Conservation (phyloP, 2,113 vertebrate genomes). For the Hydrolagus affinis region DNA sequence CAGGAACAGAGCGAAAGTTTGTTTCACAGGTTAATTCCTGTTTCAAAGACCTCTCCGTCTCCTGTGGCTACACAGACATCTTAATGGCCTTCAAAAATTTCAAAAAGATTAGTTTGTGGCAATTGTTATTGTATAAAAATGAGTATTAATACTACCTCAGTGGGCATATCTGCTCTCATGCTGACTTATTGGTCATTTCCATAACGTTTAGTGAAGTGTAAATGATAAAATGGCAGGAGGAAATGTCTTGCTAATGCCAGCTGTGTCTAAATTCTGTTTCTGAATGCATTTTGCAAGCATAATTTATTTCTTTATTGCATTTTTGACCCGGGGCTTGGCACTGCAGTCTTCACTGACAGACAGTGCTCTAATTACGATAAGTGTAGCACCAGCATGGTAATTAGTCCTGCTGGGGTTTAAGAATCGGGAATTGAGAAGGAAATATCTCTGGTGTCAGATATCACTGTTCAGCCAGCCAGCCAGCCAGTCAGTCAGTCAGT, state of each 20-base stretch:
- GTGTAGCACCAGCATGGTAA: conserved; percentile 44
- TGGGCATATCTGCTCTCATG: conserved; percentile 46
- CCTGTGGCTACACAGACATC: not conserved
- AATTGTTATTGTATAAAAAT: conserved; percentile 57
- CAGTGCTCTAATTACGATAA: conserved; percentile 43
- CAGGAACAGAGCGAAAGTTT: too few species aligned
- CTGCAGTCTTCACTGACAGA: conserved; percentile 38
- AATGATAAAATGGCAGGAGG: conserved; percentile 47
- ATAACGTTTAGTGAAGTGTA: conserved; percentile 48
- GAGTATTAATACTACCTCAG: conserved; percentile 49
- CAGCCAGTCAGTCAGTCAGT: not conserved
- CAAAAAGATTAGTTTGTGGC: conserved; percentile 49
- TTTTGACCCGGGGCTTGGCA: conserved; percentile 38
- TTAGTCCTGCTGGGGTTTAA: conserved; percentile 38
- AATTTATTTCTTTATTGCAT: conserved; percentile 51
- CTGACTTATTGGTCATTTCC: conserved; percentile 44
- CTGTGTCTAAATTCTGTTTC: conserved; percentile 37
- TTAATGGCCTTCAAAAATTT: conserved; percentile 50
- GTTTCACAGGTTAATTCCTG: too few species aligned
- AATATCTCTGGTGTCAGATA: conserved; percentile 27
- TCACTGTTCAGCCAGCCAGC: not conserved
- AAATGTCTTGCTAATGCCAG: conserved; percentile 36
- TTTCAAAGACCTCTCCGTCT: not conserved
- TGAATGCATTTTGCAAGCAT: conserved; percentile 39
- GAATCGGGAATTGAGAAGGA: not conserved